phyloP scores from a whole-genome alignment of 2,888 invertebrate genomes.

The Meteorus cinctellus region DNA sequence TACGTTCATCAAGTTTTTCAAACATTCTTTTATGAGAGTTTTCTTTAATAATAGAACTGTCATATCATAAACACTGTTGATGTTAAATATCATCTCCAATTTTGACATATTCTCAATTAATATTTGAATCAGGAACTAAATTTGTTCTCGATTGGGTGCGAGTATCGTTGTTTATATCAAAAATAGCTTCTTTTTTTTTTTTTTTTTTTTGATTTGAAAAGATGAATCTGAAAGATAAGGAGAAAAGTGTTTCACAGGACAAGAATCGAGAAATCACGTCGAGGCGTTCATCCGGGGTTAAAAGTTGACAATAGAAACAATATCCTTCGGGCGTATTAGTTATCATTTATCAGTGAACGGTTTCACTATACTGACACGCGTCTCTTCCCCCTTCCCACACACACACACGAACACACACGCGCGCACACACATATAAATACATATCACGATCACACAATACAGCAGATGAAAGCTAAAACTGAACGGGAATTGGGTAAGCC shows the following conservation, averaged over 20 bases:
- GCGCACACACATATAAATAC: neutral
- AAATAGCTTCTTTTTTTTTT: neutral
- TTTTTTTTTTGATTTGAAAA: no score
- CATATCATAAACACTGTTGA: no score
- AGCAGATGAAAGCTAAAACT: slow-evolving; percentile 50
- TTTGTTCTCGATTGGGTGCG: neutral
- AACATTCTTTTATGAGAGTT: no score
- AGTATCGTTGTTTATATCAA: neutral
- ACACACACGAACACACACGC: slow-evolving; percentile 25
- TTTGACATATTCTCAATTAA: no score
- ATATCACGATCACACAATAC: neutral
- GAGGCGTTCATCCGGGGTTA: slow-evolving; percentile 45
- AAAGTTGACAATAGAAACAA: slow-evolving; percentile 69
- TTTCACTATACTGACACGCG: neutral
- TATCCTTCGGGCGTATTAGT: slow-evolving; percentile 69
- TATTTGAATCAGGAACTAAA: no score
- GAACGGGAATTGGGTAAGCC: slow-evolving; percentile 69
- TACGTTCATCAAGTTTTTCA: no score
- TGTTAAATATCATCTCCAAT: no score
- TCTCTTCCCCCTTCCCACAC: no score
- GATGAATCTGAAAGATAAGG: slow-evolving; percentile 21
- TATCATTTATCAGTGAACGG: slow-evolving; percentile 69
- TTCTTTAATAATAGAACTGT: no score
- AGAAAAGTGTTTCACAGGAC: slow-evolving; percentile 19
- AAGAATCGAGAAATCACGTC: slow-evolving; percentile 56